Conservation (phyloP, 2,888 invertebrate genomes). For the Hypolimnas misippus region DNA sequence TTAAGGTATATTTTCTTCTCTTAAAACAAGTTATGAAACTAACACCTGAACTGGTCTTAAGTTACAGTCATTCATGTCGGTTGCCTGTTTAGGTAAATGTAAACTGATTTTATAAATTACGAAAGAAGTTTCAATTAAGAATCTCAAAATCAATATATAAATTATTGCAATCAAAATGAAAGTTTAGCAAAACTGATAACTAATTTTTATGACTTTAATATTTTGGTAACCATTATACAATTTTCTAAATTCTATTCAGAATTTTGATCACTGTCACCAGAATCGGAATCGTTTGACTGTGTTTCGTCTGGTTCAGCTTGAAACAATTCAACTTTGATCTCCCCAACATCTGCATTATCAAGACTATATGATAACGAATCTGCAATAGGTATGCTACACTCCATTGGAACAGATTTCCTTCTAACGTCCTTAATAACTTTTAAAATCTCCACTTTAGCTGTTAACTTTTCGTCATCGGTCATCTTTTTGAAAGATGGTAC, state of each 20-base stretch:
- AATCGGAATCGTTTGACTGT: constrained; percentile 15
- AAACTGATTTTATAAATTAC: no score
- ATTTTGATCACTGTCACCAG: constrained; percentile 21
- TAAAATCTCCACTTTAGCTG: constrained; percentile 57
- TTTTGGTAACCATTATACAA: no score
- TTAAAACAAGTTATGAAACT: no score
- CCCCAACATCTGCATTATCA: constrained; percentile 10
- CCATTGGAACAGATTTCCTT: constrained; percentile 21
- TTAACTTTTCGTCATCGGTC: constrained; percentile 55
- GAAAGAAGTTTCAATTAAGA: no score
- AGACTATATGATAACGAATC: constrained; percentile 24
- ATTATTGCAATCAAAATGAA: no score
- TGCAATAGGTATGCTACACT: constrained; percentile 11
- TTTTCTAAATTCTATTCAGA: constrained; percentile 11
- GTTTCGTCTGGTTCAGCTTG: constrained; percentile 9
- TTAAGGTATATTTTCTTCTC: no score
- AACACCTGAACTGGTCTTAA: no score
- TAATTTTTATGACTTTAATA: no score
- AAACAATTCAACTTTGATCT: constrained; percentile 26
- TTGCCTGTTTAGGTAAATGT: no score
- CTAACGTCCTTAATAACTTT: constrained; percentile 51
- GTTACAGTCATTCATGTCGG: no score
- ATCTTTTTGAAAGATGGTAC: constrained; percentile 56
- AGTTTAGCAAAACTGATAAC: no score
- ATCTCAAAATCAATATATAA: no score